A percentile compares a stretch with the other conserved stretches of the same genome.
phyloP scores from a whole-genome alignment of 2,113 vertebrate genomes.

The Poeciliopsis turrubarensis region DNA sequence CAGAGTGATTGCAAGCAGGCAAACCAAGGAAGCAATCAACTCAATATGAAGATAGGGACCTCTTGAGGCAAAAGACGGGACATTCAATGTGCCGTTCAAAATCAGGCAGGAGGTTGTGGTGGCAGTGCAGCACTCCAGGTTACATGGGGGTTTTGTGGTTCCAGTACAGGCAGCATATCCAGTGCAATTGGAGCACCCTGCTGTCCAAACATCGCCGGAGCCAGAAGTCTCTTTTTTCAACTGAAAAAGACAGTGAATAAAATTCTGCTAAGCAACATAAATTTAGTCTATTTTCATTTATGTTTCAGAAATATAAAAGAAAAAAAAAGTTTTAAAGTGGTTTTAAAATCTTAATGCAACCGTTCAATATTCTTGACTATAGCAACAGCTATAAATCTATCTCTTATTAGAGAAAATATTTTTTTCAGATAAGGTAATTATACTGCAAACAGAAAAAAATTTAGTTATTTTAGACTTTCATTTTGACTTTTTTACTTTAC shows the following conservation, averaged over 20 bases:
- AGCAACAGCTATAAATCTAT: too few species aligned
- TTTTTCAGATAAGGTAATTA: too few species aligned
- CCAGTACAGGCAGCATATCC: conserved; percentile 46
- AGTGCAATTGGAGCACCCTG: conserved; percentile 78
- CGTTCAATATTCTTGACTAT: too few species aligned
- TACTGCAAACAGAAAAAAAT: too few species aligned
- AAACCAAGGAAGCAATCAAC: conserved; percentile 46
- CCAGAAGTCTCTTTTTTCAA: conserved; percentile 70
- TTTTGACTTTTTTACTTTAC: not conserved
- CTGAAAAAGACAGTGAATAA: conserved; percentile 51
- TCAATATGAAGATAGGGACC: conserved; percentile 24
- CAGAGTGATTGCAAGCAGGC: conserved; percentile 41
- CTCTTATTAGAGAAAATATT: too few species aligned
- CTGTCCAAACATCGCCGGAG: conserved; percentile 50
- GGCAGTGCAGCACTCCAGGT: conserved; percentile 82
- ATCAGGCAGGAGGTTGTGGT: conserved; percentile 77
- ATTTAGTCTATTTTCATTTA: too few species aligned
- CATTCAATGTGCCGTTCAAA: conserved; percentile 77
- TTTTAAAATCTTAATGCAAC: too few species aligned
- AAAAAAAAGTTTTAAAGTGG: too few species aligned
- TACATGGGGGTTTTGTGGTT: conserved; percentile 56
- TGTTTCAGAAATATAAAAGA: too few species aligned
- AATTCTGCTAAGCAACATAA: too few species aligned
- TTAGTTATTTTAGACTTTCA: too few species aligned
- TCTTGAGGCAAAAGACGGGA: conserved; percentile 58